Percentiles rank a stretch among this genome's conserved stretches.
Evolutionary conservation across 2,113 vertebrate genomes (phyloP).

Genomic region (Gasterosteus nipponicus): DNA sequence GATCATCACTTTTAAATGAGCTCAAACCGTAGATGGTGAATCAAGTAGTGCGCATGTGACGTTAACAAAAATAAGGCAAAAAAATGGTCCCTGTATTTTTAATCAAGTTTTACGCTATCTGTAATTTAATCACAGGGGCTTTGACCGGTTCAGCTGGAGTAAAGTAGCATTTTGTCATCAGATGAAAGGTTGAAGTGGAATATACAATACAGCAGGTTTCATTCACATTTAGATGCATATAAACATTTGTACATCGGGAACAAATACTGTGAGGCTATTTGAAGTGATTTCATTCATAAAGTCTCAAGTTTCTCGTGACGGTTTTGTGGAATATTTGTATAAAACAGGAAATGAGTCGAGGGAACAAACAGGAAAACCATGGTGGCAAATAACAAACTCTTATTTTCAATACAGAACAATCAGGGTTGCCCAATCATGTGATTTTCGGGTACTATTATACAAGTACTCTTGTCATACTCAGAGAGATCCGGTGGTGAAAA

Average conservation of each 20-base stretch:
- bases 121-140: constrained; percentile 40
- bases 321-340: not conserved
- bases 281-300: constrained; percentile 19
- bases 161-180: constrained; percentile 44
- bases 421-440: not conserved
- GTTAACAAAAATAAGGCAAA: constrained; percentile 69
- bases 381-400: constrained; percentile 6
- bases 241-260: constrained; percentile 69
- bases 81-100: constrained; percentile 29
- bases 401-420: constrained; percentile 17
- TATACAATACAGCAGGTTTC: constrained; percentile 43
- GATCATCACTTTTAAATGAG: constrained; percentile 20
- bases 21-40: constrained; percentile 1
- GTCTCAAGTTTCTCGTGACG: constrained; percentile 15
- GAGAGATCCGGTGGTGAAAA: constrained; percentile 5
- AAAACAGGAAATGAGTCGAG: constrained; percentile 30
- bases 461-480: constrained; percentile 3
- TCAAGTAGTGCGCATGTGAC: not conserved
- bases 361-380: constrained; percentile 20
- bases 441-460: constrained; percentile 18
- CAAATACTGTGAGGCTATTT: constrained; percentile 46
- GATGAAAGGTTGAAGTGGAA: constrained; percentile 42
- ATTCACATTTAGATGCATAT: constrained; percentile 63
- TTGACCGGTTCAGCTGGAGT: constrained; percentile 39
- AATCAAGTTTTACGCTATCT: constrained; percentile 30